Evolutionary conservation across 2,888 invertebrate species (phyloP).

Genomic region (Trachelus troglodyta): DNA sequence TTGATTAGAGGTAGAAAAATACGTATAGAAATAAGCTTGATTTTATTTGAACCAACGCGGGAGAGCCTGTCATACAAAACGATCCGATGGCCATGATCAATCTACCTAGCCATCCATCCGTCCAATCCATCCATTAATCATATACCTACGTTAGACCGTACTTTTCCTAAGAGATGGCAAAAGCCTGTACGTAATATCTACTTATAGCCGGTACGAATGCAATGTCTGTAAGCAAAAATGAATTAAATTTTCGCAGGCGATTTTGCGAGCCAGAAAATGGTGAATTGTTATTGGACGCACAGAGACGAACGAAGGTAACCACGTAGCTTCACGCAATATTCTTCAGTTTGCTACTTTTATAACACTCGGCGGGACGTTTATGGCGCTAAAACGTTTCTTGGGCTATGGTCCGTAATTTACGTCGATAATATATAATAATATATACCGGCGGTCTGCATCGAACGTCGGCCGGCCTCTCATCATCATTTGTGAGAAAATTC

Average conservation of each 20-base stretch:
- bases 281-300: neutral
- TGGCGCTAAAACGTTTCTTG: neutral
- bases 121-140: neutral
- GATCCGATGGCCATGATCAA: neutral
- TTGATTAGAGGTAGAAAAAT: neutral
- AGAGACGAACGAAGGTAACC: neutral
- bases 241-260: neutral
- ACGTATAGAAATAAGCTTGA: neutral
- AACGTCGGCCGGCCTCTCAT: neutral
- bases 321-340: neutral
- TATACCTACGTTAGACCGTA: neutral
- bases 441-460: neutral
- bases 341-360: neutral
- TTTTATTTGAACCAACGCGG: neutral
- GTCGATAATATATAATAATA: neutral
- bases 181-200: neutral
- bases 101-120: neutral
- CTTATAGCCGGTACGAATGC: neutral
- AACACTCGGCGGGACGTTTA: neutral
- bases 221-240: neutral
- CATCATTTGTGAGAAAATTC: neutral
- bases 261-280: neutral
- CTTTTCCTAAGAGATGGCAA: neutral
- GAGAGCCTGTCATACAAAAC: neutral
- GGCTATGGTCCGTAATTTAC: neutral